Conservation (phyloP, 2,888 invertebrate species). For the Clitarchus hookeri region DNA sequence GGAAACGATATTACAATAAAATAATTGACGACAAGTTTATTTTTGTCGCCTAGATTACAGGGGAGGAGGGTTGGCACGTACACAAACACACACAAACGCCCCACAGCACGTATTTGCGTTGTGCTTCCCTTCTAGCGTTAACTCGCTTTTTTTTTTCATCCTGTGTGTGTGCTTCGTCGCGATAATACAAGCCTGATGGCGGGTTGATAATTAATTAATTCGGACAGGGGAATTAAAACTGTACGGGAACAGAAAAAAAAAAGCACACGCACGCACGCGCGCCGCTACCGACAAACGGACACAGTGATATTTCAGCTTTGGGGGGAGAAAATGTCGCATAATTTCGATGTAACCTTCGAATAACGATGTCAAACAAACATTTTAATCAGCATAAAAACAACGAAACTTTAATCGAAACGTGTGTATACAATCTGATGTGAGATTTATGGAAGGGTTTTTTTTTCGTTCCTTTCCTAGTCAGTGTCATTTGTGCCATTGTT, state of each 20-base stretch:
- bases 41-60: constrained; percentile 10
- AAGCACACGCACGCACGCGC: neutral
- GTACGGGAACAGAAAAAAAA: neutral
- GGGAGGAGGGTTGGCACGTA: neutral
- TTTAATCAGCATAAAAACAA: neutral
- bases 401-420: neutral
- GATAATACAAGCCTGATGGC: constrained; percentile 14
- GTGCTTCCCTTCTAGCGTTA: neutral
- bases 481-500: too few species aligned
- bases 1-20: constrained; percentile 14
- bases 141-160: neutral
- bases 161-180: neutral
- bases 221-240: constrained; percentile 20
- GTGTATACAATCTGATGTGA: neutral
- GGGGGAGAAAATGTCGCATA: neutral
- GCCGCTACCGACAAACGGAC: neutral
- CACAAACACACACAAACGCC: neutral
- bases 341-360: neutral
- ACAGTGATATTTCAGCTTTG: neutral
- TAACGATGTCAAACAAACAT: neutral
- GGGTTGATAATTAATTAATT: constrained; percentile 26
- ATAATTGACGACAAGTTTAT: constrained; percentile 9
- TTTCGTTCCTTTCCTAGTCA: too few species aligned
- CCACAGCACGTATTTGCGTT: neutral
- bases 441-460: too few species aligned